A percentile compares a stretch with the other conserved stretches of the same genome.
These are phyloP conservation scores for Sebastes minor DNA, from an alignment of 2,797 vertebrate species.

Conservation along the genomic window DNA sequence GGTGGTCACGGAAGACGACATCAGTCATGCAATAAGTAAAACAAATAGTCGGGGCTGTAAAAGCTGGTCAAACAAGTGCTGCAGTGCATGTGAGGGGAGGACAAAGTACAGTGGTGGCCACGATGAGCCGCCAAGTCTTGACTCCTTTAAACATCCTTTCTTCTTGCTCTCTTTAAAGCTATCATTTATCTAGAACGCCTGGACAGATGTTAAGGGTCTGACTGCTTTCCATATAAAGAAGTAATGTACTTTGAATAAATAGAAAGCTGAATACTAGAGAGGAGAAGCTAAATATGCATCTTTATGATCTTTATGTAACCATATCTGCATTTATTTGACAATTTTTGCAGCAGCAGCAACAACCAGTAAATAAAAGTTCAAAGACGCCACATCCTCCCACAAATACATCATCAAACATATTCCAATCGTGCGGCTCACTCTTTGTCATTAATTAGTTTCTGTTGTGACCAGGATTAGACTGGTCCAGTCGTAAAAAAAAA, in stretches of 20 bases:
- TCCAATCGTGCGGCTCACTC: conserved; percentile 30
- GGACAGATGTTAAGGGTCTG: conserved; percentile 25
- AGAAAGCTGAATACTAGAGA: not conserved
- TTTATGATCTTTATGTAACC: not conserved
- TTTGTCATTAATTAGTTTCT: conserved; percentile 32
- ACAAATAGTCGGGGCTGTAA: conserved; percentile 52
- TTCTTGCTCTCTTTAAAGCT: conserved; percentile 32
- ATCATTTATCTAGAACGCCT: conserved; percentile 12
- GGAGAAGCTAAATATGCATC: not conserved
- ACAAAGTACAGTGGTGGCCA: conserved; percentile 46
- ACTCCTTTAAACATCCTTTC: conserved; percentile 48
- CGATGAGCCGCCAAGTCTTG: conserved; percentile 37
- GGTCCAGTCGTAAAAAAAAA: conserved; percentile 7
- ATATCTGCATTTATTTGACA: not conserved
- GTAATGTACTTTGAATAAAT: not conserved
- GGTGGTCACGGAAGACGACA: conserved; percentile 46
- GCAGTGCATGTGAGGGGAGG: conserved; percentile 15
- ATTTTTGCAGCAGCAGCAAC: not conserved
- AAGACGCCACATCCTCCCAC: conserved; percentile 27
- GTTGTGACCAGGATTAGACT: conserved; percentile 24
- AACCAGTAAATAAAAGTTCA: conserved; percentile 19
- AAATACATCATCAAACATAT: not conserved
- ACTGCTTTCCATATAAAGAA: conserved; percentile 22
- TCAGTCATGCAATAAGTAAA: conserved; percentile 59
- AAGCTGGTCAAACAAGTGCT: conserved; percentile 53